A percentile compares a stretch with the other conserved stretches of the same genome.
Evolutionary conservation across 2,888 invertebrate genomes (phyloP).

Genomic region (Apodemia zela): DNA sequence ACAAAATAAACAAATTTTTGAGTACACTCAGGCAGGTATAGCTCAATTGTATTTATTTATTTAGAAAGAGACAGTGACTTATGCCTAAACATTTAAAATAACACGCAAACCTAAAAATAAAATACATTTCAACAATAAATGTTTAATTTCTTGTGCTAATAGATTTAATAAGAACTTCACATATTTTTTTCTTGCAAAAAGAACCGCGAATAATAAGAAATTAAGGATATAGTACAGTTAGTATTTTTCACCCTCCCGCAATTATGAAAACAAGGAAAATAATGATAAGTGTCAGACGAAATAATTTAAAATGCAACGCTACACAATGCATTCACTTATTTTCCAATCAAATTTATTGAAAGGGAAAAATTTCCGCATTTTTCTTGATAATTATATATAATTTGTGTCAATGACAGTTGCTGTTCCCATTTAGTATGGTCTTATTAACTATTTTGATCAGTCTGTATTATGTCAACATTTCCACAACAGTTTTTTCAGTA

Average conservation of each 20-base stretch:
- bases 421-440: conserved; percentile 21
- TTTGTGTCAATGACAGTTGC: conserved; percentile 31
- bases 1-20: too few species aligned
- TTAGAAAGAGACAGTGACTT: too few species aligned
- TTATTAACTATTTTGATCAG: conserved; percentile 30
- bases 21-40: conserved; percentile 28
- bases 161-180: too few species aligned
- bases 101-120: too few species aligned
- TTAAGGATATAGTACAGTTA: background rate
- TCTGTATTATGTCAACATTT: conserved; percentile 38
- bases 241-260: background rate
- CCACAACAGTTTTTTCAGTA: conserved; percentile 28
- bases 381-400: conserved; percentile 29
- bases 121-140: too few species aligned
- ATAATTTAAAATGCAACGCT: conserved; percentile 15
- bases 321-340: conserved; percentile 14
- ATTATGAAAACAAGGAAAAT: conserved; percentile 11
- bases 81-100: too few species aligned
- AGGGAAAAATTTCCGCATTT: conserved; percentile 23
- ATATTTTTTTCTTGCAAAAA: too few species aligned
- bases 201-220: background rate
- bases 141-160: too few species aligned
- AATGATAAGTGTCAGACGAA: background rate
- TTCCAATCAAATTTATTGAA: conserved; percentile 10
- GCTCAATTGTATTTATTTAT: background rate